Base-by-base conservation (phyloP, 2,797 vertebrate genomes). In the Pipistrellus pygmaeus region DNA sequence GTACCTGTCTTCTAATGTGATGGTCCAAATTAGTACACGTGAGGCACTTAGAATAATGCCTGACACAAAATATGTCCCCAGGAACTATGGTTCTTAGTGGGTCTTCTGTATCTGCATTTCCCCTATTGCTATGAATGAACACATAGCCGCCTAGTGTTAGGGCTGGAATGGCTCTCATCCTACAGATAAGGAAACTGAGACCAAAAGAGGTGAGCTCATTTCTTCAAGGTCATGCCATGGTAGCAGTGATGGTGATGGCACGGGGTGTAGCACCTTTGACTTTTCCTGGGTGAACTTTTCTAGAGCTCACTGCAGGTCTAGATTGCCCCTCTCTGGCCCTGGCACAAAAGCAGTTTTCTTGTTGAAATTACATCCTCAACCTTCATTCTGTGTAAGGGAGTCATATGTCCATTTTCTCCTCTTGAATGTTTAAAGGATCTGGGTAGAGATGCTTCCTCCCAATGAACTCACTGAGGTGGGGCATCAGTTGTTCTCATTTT, bases 261-360 rank as follows among this genome's bases (percentile, higher is more conserved):
- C 72, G 0, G 11, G 46, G n/a, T 64, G 1, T 27, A 20, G 18
- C 18, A 5, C 0, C 0, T 71, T 68, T 32, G 75, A 30, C 13
- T 62, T 75, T 51, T 46, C 18, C 21, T 25, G 38, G 3, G 4
- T 21, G 27, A 48, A 12, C 32, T 27, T 38, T 13, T 1, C 46
- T 27, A 15, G 64, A 23, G n/a, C 72, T 23, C n/a, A 2, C 17
- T 62, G 30, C 4, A 20, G 46, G 27, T 62, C 25, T 80, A 32
- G 46, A 13, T 48, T 76, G 20, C 64, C 68, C 21, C 15, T 66
- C 32, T 20, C 20, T 41, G 14, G 14, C 23, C 48, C 20, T 20
- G 57, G 13, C 75, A n/a, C 3, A 0, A 17, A 9, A 4, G n/a
- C 73, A 14, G 4, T 17, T 30, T 53, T 72, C 78, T 55, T 23